Evolutionary conservation across 2,888 invertebrate genomes (phyloP), one percentile per base, ranked within the genome.

Genomic region (Volucella zonaria): DNA sequence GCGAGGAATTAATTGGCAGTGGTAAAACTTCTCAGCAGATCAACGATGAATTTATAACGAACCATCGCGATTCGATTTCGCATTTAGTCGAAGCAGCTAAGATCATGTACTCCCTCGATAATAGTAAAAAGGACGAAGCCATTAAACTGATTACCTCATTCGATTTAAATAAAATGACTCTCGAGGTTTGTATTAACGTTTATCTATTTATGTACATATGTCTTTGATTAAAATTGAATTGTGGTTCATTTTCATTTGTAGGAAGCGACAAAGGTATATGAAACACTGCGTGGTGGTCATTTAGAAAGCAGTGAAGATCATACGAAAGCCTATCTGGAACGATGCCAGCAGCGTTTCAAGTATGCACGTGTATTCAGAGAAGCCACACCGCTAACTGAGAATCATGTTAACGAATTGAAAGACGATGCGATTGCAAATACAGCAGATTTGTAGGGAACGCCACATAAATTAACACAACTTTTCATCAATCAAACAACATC

Each of bases 71-170:
- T 89, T 95, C 96, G 90, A 94, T 97, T 92, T 93, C 95, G 88
- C 96, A 96, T 89, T 94, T 96, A 90, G 93, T 97, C 89, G 97
- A 97, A 93, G 96, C 94, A 66, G 97, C 96, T 86, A 95, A 95
- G 87, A 96, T 97, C 92, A 94, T 97, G 92, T 95, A 95, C 89
- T 94, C 95, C 87, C 92, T 97, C 88, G 95, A 95, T 90, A 93
- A 95, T 43, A 94, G 93, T 87, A 93, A 94, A 89, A 95, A 95
- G 90, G 92, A 93, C 62, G 93, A 93, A 87, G 96, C 96, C 71
- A 92, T 96, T 66, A 92, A 93, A 87, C 92, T 96, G 81, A 93
- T 94, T 86, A 94, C 93, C 82, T 92, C 92, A 89, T 92, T 93
- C 88, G 93, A 94, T 90, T 90, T 90, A n/a, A 88, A 76, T 88